Evolutionary conservation across 2,113 vertebrate genomes (phyloP).

Genomic region (Agapornis roseicollis): DNA sequence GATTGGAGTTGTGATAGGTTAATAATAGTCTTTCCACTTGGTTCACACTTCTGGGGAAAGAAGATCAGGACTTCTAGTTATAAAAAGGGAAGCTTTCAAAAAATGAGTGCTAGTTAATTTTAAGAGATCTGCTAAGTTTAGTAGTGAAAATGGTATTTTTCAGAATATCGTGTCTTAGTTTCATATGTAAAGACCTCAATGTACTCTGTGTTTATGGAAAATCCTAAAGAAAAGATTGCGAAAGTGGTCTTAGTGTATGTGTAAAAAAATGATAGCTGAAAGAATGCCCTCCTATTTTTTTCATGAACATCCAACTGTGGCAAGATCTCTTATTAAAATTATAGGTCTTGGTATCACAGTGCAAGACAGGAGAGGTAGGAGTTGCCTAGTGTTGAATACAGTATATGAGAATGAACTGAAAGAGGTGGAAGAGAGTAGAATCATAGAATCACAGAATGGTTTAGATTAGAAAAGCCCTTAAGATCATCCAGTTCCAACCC

Average conservation of each 20-base stretch:
- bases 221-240: background rate
- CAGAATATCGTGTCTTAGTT: background rate
- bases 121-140: background rate
- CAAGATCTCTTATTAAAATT: background rate
- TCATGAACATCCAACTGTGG: background rate
- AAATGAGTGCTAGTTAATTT: background rate
- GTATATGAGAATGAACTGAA: background rate
- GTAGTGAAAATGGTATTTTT: background rate
- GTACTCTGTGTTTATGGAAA: background rate
- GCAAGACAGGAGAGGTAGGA: background rate
- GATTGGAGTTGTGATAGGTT: background rate
- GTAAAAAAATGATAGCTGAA: background rate
- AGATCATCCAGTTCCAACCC: background rate
- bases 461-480: background rate
- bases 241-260: background rate
- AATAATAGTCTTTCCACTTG: conserved; percentile 14
- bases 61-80: background rate
- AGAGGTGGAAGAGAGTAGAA: background rate
- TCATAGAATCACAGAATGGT: background rate
- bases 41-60: background rate
- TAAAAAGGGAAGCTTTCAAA: background rate
- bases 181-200: background rate
- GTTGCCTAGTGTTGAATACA: background rate
- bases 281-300: background rate
- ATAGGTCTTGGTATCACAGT: background rate